Evolutionary conservation across 2,113 vertebrate species (phyloP), one percentile per base, ranked within the genome.

Genomic region (Limnothrissa miodon): DNA sequence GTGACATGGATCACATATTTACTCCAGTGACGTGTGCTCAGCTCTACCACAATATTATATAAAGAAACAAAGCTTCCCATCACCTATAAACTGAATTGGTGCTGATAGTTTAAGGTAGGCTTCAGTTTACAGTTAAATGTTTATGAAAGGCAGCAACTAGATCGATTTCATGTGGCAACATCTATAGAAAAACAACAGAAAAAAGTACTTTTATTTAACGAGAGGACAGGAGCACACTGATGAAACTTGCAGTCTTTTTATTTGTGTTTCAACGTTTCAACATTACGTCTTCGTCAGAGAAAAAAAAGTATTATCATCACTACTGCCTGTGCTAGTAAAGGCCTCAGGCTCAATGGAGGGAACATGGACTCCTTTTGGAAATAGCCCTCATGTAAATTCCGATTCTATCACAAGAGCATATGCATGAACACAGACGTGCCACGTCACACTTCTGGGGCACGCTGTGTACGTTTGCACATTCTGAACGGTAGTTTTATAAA

Each of bases 401-500:
- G 7, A 62, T 62, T 62, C 25, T 13, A 74, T 74, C 66, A 74
- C 66, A 36, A 74, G 66, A 74, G 66, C 29, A 74, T 33, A 33
- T 74, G 66, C 66, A 33, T 74, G 36, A 36, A 70, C 62, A 11
- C 62, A 74, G 7, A 29, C 59, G 25, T 8, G 25, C n/a, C 59
- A 1, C 11, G 25, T 66, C 59, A 36, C 19, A 13, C 66, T 36
- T 33, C 66, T 33, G 9, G 66, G 15, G 66, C 17, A 13, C 29
- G 36, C 25, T 39, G 66, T 74, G 33, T 74, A 33, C 66, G 29
- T 33, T 36, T 36, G 15, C 25, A 74, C 33, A 74, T 36, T 74
- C 19, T 36, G 25, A 33, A 74, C 66, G 36, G 29, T 74, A 74
- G 66, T 74, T 74, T n/a, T 74, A 33, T 74, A 74, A 74, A 74